These are phyloP conservation scores for Ariopsis seemanni DNA, from an alignment of 2,113 vertebrate genomes.

Conservation along the genomic window DNA sequence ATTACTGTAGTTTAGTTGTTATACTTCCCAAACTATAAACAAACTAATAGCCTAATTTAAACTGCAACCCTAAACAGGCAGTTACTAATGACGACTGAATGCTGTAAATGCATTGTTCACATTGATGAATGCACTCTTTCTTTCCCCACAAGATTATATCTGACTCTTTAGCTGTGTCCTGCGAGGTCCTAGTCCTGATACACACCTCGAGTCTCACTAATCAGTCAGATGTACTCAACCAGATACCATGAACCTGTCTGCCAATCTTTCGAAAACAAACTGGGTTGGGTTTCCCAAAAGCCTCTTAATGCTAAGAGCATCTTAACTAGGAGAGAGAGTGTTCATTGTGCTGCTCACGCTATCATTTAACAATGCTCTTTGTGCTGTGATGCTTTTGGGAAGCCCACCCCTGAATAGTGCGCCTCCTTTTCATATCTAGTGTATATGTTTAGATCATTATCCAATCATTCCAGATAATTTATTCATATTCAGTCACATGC, in stretches of 20 bases:
- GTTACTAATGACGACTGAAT: neutral
- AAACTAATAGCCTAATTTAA: neutral
- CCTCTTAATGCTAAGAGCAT: no score
- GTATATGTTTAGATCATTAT: neutral
- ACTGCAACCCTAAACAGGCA: neutral
- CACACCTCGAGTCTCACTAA: neutral
- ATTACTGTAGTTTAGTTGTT: neutral
- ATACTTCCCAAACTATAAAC: neutral
- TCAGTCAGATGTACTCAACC: neutral
- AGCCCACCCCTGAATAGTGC: neutral
- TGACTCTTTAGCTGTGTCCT: conserved; percentile 1
- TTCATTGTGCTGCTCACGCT: no score
- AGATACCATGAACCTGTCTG: neutral
- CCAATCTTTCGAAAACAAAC: no score
- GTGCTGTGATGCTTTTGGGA: no score
- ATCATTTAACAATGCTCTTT: no score
- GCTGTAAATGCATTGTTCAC: neutral
- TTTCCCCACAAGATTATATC: neutral
- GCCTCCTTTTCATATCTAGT: neutral
- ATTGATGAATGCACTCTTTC: neutral
- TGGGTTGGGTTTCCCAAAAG: no score
- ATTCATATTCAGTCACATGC: neutral
- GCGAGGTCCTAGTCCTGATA: neutral
- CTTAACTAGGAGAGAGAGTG: no score
- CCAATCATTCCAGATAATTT: neutral